These are phyloP conservation scores for Leucoraja erinaceus DNA, from an alignment of 2,113 vertebrate genomes.

Conservation along the genomic window DNA sequence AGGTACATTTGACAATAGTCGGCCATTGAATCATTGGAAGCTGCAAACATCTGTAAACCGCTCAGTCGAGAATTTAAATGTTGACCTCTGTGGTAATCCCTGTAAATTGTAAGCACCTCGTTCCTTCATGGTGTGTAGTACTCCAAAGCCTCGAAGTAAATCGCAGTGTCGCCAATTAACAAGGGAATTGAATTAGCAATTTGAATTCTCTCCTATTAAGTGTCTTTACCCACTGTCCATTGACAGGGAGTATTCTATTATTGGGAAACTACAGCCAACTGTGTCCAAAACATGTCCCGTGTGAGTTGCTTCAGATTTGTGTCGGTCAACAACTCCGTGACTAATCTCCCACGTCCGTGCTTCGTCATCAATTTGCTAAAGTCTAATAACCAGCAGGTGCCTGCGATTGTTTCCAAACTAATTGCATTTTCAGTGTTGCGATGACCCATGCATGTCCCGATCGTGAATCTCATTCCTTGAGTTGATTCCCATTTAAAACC, in stretches of 20 bases:
- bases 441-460: neutral
- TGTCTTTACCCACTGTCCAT: neutral
- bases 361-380: neutral
- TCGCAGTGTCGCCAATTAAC: neutral
- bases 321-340: neutral
- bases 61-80: no score
- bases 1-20: no score
- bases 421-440: neutral
- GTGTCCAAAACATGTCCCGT: neutral
- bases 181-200: slow-evolving; percentile 11
- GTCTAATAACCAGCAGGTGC: neutral
- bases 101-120: neutral
- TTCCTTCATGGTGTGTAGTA: no score
- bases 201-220: neutral
- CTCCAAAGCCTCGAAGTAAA: neutral
- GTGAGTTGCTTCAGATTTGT: neutral
- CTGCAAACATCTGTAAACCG: neutral
- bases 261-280: neutral
- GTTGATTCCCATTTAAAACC: neutral
- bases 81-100: neutral
- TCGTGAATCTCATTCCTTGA: neutral
- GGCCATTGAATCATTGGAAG: no score
- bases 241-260: neutral
- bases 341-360: neutral
- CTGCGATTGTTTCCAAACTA: neutral